These are phyloP conservation scores for Imbricaverruca yamaguchii DNA, from an alignment of 2,888 invertebrate species.

Conservation along the genomic window DNA sequence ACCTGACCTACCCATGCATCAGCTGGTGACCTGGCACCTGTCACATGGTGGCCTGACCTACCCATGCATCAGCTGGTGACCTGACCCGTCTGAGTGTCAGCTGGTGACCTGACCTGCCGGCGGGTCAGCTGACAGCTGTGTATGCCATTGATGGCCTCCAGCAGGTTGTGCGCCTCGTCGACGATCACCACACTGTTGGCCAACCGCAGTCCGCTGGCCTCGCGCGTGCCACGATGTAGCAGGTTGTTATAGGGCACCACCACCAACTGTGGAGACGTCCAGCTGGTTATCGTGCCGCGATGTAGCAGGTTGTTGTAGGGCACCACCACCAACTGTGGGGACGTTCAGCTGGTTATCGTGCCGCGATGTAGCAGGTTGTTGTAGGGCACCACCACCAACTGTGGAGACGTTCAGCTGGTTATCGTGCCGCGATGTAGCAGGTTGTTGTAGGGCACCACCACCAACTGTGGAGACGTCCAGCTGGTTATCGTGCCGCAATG, in stretches of 20 bases:
- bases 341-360: conserved; percentile 43
- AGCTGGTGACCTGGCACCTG: no score
- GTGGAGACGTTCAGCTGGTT: conserved; percentile 23
- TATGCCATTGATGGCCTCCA: conserved; percentile 80
- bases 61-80: background rate
- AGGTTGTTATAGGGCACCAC: conserved; percentile 70
- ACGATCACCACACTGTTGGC: conserved; percentile 70
- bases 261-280: conserved; percentile 47
- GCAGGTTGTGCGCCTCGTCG: conserved; percentile 94
- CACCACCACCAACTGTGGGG: conserved; percentile 54
- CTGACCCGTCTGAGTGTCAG: background rate
- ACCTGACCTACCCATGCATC: no score
- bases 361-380: conserved; percentile 70
- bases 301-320: conserved; percentile 76
- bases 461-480: conserved; percentile 43
- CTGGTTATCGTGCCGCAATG: no score
- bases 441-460: conserved; percentile 69
- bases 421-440: conserved; percentile 65
- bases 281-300: conserved; percentile 49
- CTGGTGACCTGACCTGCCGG: conserved; percentile 47
- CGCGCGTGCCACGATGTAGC: conserved; percentile 66
- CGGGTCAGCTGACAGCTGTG: conserved; percentile 66
- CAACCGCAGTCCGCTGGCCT: conserved; percentile 60
- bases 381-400: conserved; percentile 65
- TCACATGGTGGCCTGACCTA: no score